Conservation (phyloP, 1,140 invertebrate species). For the Hermatobates lingyangjiaoensis region DNA sequence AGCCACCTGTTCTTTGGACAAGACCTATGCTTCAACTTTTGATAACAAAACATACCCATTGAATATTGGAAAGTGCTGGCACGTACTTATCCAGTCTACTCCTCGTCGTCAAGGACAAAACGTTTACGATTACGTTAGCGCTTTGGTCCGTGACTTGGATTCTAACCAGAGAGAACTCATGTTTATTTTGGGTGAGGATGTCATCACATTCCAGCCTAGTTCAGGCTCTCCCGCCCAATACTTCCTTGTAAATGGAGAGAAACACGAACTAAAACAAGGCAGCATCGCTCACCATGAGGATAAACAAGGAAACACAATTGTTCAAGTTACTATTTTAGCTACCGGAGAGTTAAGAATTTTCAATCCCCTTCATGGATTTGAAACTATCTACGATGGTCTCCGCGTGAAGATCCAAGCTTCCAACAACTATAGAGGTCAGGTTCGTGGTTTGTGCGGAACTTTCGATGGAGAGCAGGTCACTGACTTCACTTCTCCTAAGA, state of each 20-base stretch:
- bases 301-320: slow-evolving; percentile 20
- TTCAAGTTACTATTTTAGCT: slow-evolving; percentile 29
- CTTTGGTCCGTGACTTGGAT: slow-evolving; percentile 23
- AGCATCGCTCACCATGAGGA: slow-evolving; percentile 16
- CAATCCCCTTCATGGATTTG: slow-evolving; percentile 1
- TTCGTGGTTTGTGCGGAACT: slow-evolving; percentile 42
- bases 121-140: slow-evolving; percentile 19
- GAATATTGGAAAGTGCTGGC: slow-evolving; percentile 33
- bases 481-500: slow-evolving; percentile 35
- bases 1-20: slow-evolving; percentile 38
- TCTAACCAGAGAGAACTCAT: slow-evolving; percentile 24
- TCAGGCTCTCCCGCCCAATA: slow-evolving; percentile 16
- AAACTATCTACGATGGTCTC: slow-evolving; percentile 5
- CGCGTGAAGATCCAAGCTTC: slow-evolving; percentile 16
- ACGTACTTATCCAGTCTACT: slow-evolving; percentile 35
- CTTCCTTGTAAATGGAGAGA: slow-evolving; percentile 23
- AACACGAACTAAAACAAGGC: slow-evolving; percentile 17
- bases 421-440: slow-evolving; percentile 26
- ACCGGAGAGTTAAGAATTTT: not conserved
- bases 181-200: slow-evolving; percentile 20
- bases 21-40: slow-evolving; percentile 34
- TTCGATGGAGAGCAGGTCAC: slow-evolving; percentile 31
- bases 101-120: slow-evolving; percentile 19
- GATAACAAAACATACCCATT: slow-evolving; percentile 35
- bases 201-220: slow-evolving; percentile 19